phyloP scores from a whole-genome alignment of 1,140 invertebrate genomes.

The Coenobita brevimanus region DNA sequence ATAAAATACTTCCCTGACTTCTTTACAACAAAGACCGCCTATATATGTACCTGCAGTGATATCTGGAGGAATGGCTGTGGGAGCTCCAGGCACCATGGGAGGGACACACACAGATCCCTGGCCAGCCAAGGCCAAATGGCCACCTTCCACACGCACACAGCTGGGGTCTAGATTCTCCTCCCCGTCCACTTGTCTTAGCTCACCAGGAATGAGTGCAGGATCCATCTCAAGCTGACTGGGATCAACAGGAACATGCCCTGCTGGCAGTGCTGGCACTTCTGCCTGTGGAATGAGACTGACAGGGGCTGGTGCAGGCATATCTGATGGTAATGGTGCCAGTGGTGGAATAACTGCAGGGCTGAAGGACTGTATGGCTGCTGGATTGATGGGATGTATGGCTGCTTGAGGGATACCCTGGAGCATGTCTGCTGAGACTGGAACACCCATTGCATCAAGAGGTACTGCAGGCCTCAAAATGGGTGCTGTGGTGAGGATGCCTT shows the following conservation, averaged over 20 bases:
- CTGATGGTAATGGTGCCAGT: conserved; percentile 2
- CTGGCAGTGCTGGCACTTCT: background rate
- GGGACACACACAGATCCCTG: conserved; percentile 31
- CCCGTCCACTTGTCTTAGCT: background rate
- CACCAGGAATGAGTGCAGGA: background rate
- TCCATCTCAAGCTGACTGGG: background rate
- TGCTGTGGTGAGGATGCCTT: background rate
- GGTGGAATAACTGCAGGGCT: conserved; percentile 11
- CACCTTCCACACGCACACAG: background rate
- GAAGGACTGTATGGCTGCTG: background rate
- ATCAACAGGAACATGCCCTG: background rate
- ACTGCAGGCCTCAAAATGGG: background rate
- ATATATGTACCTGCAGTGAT: conserved; percentile 36
- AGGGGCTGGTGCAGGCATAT: background rate
- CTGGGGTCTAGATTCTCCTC: background rate
- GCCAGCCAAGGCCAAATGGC: background rate
- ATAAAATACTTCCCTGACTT: no score
- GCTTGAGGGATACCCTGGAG: conserved; percentile 1
- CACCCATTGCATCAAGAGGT: conserved; percentile 6
- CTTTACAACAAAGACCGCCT: no score
- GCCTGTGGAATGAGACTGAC: conserved; percentile 16
- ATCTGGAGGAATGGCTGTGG: conserved; percentile 22
- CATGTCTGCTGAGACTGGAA: conserved; percentile 5
- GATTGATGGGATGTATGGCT: background rate
- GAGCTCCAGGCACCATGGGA: conserved; percentile 16